Percentiles rank a stretch among this genome's conserved stretches.
These are phyloP conservation scores for Ophiodon elongatus DNA, from an alignment of 2,113 vertebrate species.

Conservation along the genomic window DNA sequence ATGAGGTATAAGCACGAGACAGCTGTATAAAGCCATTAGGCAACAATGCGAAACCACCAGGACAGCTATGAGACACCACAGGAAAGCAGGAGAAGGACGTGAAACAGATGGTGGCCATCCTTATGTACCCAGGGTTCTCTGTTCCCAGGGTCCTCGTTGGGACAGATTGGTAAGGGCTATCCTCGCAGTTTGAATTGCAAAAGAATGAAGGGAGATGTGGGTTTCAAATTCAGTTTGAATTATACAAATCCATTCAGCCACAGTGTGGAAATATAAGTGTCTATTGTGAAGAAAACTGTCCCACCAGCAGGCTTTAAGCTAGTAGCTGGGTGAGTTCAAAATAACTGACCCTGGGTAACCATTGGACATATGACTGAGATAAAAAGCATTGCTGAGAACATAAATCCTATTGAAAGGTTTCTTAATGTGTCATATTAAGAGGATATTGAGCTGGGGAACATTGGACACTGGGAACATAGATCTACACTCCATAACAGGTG, in stretches of 20 bases:
- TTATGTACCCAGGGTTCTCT: not conserved
- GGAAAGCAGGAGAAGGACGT: not conserved
- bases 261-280: not conserved
- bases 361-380: not conserved
- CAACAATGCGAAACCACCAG: not conserved
- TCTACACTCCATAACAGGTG: slow-evolving; percentile 29
- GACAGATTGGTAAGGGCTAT: not conserved
- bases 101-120: not conserved
- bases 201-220: not conserved
- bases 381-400: not conserved
- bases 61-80: not conserved
- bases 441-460: not conserved
- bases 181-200: not conserved
- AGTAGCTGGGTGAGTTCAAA: not conserved
- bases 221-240: not conserved
- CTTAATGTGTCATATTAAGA: not conserved
- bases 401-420: not conserved
- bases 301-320: not conserved
- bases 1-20: not conserved
- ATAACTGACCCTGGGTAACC: not conserved
- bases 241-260: not conserved
- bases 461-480: not conserved
- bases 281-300: not conserved
- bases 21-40: not conserved
- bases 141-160: not conserved